phyloP scores from a whole-genome alignment of 30 jellyfish, hydroid and myxozoan species.

The Turritopsis rubra region DNA sequence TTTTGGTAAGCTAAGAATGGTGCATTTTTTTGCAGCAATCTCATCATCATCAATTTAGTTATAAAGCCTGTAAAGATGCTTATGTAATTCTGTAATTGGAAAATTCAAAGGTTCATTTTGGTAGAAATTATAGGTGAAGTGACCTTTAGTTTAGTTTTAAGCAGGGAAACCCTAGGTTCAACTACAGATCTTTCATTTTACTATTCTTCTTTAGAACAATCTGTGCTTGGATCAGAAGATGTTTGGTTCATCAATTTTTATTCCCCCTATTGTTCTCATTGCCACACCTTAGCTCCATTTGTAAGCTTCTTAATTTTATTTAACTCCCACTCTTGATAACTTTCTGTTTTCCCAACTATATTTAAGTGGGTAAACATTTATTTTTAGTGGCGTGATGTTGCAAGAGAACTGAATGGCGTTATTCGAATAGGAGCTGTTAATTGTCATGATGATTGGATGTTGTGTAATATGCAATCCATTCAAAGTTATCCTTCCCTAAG shows the following conservation, averaged over 20 bases:
- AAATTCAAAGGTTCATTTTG: no score
- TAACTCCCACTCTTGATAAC: background rate
- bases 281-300: conserved; percentile 91
- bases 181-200: background rate
- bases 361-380: background rate
- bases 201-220: conserved; percentile 44
- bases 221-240: conserved; percentile 83
- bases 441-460: conserved; percentile 87
- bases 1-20: conserved; percentile 48
- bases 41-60: no score
- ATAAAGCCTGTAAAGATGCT: no score
- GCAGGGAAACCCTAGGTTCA: no score
- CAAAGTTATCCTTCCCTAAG: conserved; percentile 77
- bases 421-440: conserved; percentile 87
- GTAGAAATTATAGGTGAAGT: background rate
- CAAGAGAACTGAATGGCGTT: conserved; percentile 77
- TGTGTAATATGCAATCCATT: conserved; percentile 77
- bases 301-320: conserved; percentile 36
- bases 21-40: no score
- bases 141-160: background rate
- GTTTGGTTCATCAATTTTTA: conserved; percentile 86
- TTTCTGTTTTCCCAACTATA: background rate
- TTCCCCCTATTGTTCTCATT: conserved; percentile 93
- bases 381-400: conserved; percentile 83
- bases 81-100: no score